phyloP scores from a whole-genome alignment of 2,113 vertebrate genomes.

The Petromus typicus region DNA sequence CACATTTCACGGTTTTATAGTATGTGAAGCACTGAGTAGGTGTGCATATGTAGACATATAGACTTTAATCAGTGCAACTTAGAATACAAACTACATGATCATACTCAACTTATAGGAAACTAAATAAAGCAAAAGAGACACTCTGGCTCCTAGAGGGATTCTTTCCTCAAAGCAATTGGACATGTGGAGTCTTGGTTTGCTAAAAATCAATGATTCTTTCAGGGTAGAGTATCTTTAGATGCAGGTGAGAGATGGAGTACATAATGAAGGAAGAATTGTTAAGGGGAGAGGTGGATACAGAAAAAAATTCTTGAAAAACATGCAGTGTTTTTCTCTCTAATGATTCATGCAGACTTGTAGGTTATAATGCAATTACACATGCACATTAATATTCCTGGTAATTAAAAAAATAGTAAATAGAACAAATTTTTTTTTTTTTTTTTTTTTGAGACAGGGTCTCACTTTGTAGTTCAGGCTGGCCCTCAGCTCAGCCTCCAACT shows the following conservation, averaged over 20 bases:
- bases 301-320: slow-evolving; percentile 23
- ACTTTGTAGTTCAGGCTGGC: too few relatives aligned
- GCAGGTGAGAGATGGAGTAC: not conserved
- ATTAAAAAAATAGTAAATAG: slow-evolving; percentile 53
- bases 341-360: not conserved
- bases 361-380: not conserved
- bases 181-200: slow-evolving; percentile 63
- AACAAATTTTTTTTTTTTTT: slow-evolving; percentile 34
- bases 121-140: slow-evolving; percentile 60
- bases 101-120: slow-evolving; percentile 63
- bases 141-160: slow-evolving; percentile 53
- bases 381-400: slow-evolving; percentile 17
- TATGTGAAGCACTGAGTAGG: not conserved
- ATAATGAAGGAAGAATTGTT: not conserved
- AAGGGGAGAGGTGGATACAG: not conserved
- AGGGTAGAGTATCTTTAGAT: slow-evolving; percentile 61
- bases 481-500: too few relatives aligned
- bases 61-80: slow-evolving; percentile 53
- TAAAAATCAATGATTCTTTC: slow-evolving; percentile 79
- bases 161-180: slow-evolving; percentile 29
- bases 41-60: not conserved
- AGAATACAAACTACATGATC: slow-evolving; percentile 59
- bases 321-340: not conserved
- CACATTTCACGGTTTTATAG: not conserved
- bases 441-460: too few relatives aligned